Evolutionary conservation across 2,797 vertebrate genomes (phyloP), one percentile per base, ranked within the genome.

Genomic region (Mormyrus proboscirostris): DNA sequence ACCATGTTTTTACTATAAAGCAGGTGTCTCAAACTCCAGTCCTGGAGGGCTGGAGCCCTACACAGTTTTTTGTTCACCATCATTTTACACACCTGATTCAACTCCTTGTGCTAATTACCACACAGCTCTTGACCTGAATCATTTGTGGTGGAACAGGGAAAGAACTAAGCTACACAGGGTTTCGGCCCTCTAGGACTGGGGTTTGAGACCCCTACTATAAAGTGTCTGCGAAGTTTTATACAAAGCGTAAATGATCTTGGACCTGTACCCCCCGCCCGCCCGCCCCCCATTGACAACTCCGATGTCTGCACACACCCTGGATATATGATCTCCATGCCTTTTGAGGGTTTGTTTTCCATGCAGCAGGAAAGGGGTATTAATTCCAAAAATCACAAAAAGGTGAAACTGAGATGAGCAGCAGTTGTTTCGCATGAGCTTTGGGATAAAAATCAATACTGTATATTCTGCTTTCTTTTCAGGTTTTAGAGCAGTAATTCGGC

Each of bases 371-470:
- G 82, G 41, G 7, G 5, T 47, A 50, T 50, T 49, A 84, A 22
- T 84, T 22, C 47, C 41, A 50, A 50, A 84, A 84, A 84, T 84
- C 82, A 84, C 82, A 47, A n/a, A 47, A 84, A 84, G 82, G 41
- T 84, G 82, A 84, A 84, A 84, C 44, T 19, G 41, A 49, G 82
- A 84, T 4, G 2, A 84, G 82, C 76, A 82, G 76, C 41, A 84
- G 82, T 50, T n/a, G 8, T 84, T 84, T 50, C 19, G 82, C n/a
- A 22, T 83, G 41, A 50, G n/a, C 44, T 47, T 83, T 2, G 79
- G 44, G 79, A 50, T 22, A 50, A 84, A 50, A 84, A 47, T 50
- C 82, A 84, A 50, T 84, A 49, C 82, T 19, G 44, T 82, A 47
- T 19, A 82, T 41, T 83, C 19, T 0, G n/a, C 16, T n/a, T 47